phyloP scores from a whole-genome alignment of 2,888 invertebrate genomes.

The Rhaphigaster nebulosa region DNA sequence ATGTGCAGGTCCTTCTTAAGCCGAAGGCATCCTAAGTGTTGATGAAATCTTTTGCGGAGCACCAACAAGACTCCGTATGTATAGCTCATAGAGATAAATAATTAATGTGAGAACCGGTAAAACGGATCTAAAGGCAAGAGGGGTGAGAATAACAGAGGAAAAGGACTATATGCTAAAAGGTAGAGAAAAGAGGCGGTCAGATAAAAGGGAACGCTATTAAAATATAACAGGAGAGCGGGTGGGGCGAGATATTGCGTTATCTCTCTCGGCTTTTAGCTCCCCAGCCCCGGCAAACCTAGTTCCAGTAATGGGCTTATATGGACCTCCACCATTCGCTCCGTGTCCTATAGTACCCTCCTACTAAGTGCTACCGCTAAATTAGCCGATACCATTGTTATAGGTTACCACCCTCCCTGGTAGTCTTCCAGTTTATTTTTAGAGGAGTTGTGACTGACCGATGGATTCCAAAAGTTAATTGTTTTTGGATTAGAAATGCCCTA shows the following conservation, averaged over 20 bases:
- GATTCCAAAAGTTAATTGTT: neutral
- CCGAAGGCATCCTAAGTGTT: too few species aligned
- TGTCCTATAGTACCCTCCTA: neutral
- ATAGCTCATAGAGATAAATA: neutral
- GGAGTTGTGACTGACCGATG: neutral
- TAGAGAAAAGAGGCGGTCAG: slow-evolving; percentile 26
- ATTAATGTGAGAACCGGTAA: neutral
- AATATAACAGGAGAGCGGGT: slow-evolving; percentile 33
- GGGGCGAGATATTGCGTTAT: slow-evolving; percentile 56
- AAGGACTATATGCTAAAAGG: slow-evolving; percentile 1
- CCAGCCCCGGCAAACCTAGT: slow-evolving; percentile 55
- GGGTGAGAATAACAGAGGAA: slow-evolving; percentile 18
- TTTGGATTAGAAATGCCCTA: neutral
- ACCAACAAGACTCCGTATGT: neutral
- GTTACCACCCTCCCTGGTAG: neutral
- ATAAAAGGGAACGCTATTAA: slow-evolving; percentile 54
- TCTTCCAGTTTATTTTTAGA: neutral
- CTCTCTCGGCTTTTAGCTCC: slow-evolving; percentile 53
- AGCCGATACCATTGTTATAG: slow-evolving; percentile 39
- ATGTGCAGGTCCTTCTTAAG: too few species aligned
- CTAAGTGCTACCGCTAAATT: slow-evolving; percentile 42
- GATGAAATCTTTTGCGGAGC: too few species aligned
- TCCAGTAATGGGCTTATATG: slow-evolving; percentile 56
- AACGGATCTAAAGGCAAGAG: slow-evolving; percentile 5
- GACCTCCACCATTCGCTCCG: slow-evolving; percentile 40